Percentiles rank a stretch among this genome's conserved stretches.
These are phyloP conservation scores for Cranoglanis bouderius DNA, from an alignment of 2,113 vertebrate species.

Conservation along the genomic window DNA sequence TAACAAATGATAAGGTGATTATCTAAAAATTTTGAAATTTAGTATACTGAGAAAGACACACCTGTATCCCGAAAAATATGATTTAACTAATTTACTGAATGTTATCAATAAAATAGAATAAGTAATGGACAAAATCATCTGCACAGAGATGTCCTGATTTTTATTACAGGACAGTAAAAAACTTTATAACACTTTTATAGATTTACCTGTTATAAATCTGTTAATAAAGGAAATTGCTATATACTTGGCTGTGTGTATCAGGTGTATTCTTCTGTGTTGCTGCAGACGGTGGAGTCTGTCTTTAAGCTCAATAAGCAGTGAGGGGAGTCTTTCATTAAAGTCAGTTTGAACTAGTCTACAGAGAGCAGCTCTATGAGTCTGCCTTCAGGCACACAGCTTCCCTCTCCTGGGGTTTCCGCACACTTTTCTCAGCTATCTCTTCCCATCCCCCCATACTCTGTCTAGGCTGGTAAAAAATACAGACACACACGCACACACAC, in stretches of 20 bases:
- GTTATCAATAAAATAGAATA: neutral
- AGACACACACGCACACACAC: conserved; percentile 1
- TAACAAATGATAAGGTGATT: neutral
- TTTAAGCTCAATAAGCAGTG: conserved; percentile 58
- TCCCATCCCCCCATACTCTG: conserved; percentile 46
- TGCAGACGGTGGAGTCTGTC: conserved; percentile 50
- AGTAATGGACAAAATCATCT: neutral
- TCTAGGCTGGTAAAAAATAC: conserved; percentile 41
- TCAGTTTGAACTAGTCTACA: conserved; percentile 61
- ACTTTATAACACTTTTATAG: neutral
- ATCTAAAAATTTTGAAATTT: neutral
- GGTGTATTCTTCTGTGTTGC: conserved; percentile 48
- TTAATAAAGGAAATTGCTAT: conserved; percentile 20
- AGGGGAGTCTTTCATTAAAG: conserved; percentile 63
- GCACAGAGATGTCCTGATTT: neutral
- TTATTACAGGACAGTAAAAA: neutral
- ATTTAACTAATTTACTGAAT: neutral
- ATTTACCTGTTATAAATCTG: conserved; percentile 15
- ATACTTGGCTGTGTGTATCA: conserved; percentile 39
- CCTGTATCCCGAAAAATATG: neutral
- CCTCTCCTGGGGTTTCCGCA: conserved; percentile 55
- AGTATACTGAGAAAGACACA: neutral
- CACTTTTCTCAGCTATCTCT: conserved; percentile 65
- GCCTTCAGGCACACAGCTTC: conserved; percentile 58
- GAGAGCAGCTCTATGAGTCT: conserved; percentile 59